Conservation (phyloP, 2,797 vertebrate species). For the Esox masquinongy region DNA sequence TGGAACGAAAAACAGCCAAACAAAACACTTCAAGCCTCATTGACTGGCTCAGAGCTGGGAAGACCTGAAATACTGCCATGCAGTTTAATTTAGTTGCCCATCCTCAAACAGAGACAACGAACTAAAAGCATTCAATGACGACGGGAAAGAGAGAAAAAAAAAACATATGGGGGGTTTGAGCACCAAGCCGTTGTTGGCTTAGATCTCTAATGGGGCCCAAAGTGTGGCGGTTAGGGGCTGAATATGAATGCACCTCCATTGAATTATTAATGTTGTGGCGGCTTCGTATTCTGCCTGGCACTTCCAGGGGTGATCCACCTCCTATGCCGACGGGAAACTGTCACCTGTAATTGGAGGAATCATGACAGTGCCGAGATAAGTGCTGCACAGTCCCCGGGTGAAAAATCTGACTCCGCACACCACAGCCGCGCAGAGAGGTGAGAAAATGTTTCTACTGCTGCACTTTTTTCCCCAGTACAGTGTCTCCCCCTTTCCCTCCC, state of each 20-base stretch:
- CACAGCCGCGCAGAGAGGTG: conserved; percentile 63
- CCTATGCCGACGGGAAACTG: conserved; percentile 75
- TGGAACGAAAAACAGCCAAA: not conserved
- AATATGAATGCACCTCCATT: conserved; percentile 71
- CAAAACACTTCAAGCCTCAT: not conserved
- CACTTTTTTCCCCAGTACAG: conserved; percentile 12
- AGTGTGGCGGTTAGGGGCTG: conserved; percentile 70
- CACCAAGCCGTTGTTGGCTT: conserved; percentile 51
- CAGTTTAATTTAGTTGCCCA: conserved; percentile 5
- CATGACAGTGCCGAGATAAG: conserved; percentile 77
- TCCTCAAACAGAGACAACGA: conserved; percentile 29
- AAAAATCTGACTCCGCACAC: conserved; percentile 67
- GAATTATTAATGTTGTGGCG: conserved; percentile 79
- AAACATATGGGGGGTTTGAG: conserved; percentile 57
- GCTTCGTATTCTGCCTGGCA: conserved; percentile 73
- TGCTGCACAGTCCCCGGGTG: conserved; percentile 73
- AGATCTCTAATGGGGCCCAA: conserved; percentile 76
- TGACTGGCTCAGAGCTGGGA: not conserved
- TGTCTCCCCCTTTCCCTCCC: conserved; percentile 6
- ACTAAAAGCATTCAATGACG: conserved; percentile 53
- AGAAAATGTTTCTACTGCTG: conserved; percentile 48
- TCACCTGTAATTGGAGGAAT: conserved; percentile 81
- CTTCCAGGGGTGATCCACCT: conserved; percentile 76
- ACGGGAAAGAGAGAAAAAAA: conserved; percentile 45
- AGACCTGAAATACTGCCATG: not conserved